Conservation (phyloP, 2,113 vertebrate species). For the Campylomormyrus numenius region DNA sequence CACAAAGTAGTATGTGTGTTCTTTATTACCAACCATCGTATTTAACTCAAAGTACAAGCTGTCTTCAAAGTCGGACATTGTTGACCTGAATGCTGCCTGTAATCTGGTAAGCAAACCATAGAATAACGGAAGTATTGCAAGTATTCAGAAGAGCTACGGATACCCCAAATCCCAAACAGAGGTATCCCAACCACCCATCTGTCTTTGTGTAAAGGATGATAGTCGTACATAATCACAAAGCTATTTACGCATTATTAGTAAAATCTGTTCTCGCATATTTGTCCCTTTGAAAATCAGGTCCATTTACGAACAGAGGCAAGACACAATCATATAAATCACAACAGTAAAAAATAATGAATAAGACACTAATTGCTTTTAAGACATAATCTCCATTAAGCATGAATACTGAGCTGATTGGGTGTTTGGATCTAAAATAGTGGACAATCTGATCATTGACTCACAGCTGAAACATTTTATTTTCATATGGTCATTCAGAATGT, state of each 20-base stretch:
- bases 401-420: constrained; percentile 59
- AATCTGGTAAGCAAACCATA: neutral
- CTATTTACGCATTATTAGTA: constrained; percentile 15
- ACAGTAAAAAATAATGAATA: constrained; percentile 60
- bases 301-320: constrained; percentile 5
- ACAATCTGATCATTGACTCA: neutral
- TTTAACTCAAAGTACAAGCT: neutral
- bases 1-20: neutral
- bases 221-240: neutral
- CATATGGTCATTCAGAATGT: constrained; percentile 14
- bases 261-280: neutral
- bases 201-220: neutral
- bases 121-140: neutral
- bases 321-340: constrained; percentile 71
- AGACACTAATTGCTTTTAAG: constrained; percentile 67
- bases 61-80: neutral
- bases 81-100: neutral
- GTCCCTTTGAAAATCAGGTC: constrained; percentile 21
- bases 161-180: neutral
- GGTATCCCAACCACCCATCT: neutral
- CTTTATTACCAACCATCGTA: neutral
- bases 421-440: constrained; percentile 24
- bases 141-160: neutral
- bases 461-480: neutral
- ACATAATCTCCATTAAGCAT: constrained; percentile 67